phyloP scores from a whole-genome alignment of 2,113 vertebrate species.

The Phodopus roborovskii region DNA sequence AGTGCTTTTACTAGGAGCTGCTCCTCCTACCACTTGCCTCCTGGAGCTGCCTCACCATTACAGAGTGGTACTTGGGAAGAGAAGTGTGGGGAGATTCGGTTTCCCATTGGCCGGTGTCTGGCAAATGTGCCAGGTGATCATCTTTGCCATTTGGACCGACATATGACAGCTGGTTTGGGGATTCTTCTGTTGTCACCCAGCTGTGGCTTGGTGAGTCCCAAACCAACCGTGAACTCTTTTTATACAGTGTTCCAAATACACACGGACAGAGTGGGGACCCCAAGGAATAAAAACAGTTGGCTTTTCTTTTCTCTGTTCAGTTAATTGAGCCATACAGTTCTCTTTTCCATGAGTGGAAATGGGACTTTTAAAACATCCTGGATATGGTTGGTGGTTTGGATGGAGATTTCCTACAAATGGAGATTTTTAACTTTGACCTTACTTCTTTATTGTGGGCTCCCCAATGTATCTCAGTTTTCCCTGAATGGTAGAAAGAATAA shows the following conservation, averaged over 20 bases:
- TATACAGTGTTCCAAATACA: slow-evolving; percentile 54
- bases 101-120: slow-evolving; percentile 69
- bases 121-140: neutral
- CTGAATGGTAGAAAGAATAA: slow-evolving; percentile 76
- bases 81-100: slow-evolving; percentile 73
- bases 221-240: slow-evolving; percentile 23
- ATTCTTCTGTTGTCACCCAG: slow-evolving; percentile 66
- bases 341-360: slow-evolving; percentile 68
- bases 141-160: slow-evolving; percentile 69
- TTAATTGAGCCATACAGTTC: slow-evolving; percentile 53
- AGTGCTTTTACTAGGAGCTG: slow-evolving; percentile 62
- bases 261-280: slow-evolving; percentile 33
- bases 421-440: slow-evolving; percentile 69
- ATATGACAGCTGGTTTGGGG: slow-evolving; percentile 57
- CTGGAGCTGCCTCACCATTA: slow-evolving; percentile 74
- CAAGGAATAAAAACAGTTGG: slow-evolving; percentile 51
- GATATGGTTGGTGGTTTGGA: slow-evolving; percentile 65
- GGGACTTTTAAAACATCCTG: neutral
- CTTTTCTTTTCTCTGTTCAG: slow-evolving; percentile 68
- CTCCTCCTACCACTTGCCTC: slow-evolving; percentile 73
- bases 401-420: slow-evolving; percentile 67
- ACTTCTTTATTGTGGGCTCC: slow-evolving; percentile 76
- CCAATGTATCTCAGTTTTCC: slow-evolving; percentile 69
- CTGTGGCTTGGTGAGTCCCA: slow-evolving; percentile 68
- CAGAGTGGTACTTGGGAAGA: slow-evolving; percentile 69